Evolutionary conservation across 2,888 invertebrate species (phyloP).

Genomic region (Aporophyla lueneburgensis): DNA sequence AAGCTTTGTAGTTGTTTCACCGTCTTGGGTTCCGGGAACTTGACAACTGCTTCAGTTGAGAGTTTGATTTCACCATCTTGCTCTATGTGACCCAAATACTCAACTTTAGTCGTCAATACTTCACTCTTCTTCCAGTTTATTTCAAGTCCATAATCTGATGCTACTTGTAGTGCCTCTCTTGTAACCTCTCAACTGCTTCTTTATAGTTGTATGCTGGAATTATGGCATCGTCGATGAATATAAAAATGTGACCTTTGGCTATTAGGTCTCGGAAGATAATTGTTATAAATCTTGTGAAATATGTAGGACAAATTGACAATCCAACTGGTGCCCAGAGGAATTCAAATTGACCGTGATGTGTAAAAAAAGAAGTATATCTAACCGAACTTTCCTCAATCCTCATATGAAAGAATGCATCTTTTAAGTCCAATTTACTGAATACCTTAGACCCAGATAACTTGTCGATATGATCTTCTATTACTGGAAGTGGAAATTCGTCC

Average conservation of each 20-base stretch:
- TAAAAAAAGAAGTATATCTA: neutral
- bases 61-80: neutral
- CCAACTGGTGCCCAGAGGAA: neutral
- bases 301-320: neutral
- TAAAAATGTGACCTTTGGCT: neutral
- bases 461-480: neutral
- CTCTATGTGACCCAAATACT: neutral
- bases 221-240: neutral
- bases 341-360: neutral
- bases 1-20: neutral
- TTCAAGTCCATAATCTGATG: neutral
- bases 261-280: neutral
- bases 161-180: neutral
- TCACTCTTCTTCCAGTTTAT: neutral
- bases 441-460: neutral
- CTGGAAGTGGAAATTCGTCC: neutral
- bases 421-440: neutral
- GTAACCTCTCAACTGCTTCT: neutral
- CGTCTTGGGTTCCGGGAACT: neutral
- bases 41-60: neutral
- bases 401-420: neutral
- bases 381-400: neutral
- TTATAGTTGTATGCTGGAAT: neutral
- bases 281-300: neutral
- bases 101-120: neutral